A percentile compares a stretch with the other conserved stretches of the same genome.
Evolutionary conservation across 2,888 invertebrate species (phyloP).

Genomic region (Epirrita christyi): DNA sequence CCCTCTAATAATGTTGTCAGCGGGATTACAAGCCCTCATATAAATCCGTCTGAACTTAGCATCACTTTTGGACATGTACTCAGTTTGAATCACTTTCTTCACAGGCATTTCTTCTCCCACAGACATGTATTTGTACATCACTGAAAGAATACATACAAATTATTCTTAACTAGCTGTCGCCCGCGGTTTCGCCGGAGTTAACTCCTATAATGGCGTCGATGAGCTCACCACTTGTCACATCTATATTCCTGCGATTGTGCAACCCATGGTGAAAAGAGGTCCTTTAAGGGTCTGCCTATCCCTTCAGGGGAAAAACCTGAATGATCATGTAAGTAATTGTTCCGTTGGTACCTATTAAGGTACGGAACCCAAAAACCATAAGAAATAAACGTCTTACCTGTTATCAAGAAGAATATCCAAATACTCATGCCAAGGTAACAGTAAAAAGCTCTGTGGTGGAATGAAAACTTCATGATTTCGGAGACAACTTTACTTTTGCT

Average conservation of each 20-base stretch:
- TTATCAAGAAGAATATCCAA: slow-evolving; percentile 92
- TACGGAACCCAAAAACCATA: too few relatives aligned
- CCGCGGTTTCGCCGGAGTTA: too few relatives aligned
- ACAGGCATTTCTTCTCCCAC: slow-evolving; percentile 78
- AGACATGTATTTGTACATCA: slow-evolving; percentile 93
- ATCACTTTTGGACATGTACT: slow-evolving; percentile 84
- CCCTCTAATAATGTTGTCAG: slow-evolving; percentile 87
- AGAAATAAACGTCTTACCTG: slow-evolving; percentile 83
- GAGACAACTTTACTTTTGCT: slow-evolving; percentile 57
- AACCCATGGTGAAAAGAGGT: too few relatives aligned
- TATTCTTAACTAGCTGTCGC: too few relatives aligned
- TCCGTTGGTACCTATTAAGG: too few relatives aligned
- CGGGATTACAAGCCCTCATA: slow-evolving; percentile 88
- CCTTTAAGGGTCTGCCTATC: too few relatives aligned
- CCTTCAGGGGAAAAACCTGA: too few relatives aligned
- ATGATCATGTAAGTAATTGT: too few relatives aligned
- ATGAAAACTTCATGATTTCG: slow-evolving; percentile 79
- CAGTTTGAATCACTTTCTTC: slow-evolving; percentile 73
- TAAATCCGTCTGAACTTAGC: slow-evolving; percentile 87
- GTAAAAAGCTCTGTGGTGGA: slow-evolving; percentile 91
- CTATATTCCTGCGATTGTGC: too few relatives aligned
- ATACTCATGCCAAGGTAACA: slow-evolving; percentile 92
- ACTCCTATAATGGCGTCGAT: too few relatives aligned
- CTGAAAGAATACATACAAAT: slow-evolving; percentile 63
- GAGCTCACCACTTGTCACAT: too few relatives aligned